Percentiles rank a stretch among this genome's conserved stretches.
These are phyloP conservation scores for Meleagris gallopavo DNA, from an alignment of 2,113 vertebrate genomes.

Conservation along the genomic window DNA sequence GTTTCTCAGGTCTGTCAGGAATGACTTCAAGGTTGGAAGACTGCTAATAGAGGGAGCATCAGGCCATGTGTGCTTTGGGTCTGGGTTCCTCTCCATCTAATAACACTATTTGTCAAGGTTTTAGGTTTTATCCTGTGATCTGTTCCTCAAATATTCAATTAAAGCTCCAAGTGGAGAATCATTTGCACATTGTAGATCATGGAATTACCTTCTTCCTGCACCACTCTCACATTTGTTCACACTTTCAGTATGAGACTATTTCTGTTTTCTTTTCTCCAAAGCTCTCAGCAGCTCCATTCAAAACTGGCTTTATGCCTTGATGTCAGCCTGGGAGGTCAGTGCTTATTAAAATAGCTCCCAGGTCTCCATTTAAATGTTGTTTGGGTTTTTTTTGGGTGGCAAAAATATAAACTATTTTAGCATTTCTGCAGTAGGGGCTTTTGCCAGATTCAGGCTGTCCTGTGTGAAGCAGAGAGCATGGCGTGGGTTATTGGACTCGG, in stretches of 20 bases:
- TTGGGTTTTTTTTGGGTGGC: background rate
- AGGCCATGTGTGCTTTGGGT: background rate
- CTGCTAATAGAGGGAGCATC: constrained; percentile 28
- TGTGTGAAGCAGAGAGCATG: background rate
- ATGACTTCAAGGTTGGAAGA: background rate
- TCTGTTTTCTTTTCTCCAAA: background rate
- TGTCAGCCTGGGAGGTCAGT: background rate
- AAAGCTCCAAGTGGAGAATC: constrained; percentile 60
- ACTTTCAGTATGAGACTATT: constrained; percentile 5
- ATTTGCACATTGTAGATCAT: constrained; percentile 45
- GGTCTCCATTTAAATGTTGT: background rate
- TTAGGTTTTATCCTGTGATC: constrained; percentile 58
- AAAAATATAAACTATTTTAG: background rate
- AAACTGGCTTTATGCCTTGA: constrained; percentile 3
- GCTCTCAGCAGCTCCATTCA: constrained; percentile 18
- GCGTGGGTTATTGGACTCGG: background rate
- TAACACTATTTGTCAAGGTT: constrained; percentile 65
- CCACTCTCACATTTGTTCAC: constrained; percentile 2
- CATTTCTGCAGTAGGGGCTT: background rate
- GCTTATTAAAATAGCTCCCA: constrained; percentile 11
- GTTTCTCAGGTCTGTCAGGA: constrained; percentile 56
- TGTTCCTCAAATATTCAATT: constrained; percentile 61
- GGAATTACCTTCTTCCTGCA: constrained; percentile 46
- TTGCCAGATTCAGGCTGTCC: background rate
- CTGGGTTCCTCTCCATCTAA: constrained; percentile 30